These are phyloP conservation scores for Trididemnum nubilum DNA, from an alignment of 23 tunicate genomes.

Conservation along the genomic window DNA sequence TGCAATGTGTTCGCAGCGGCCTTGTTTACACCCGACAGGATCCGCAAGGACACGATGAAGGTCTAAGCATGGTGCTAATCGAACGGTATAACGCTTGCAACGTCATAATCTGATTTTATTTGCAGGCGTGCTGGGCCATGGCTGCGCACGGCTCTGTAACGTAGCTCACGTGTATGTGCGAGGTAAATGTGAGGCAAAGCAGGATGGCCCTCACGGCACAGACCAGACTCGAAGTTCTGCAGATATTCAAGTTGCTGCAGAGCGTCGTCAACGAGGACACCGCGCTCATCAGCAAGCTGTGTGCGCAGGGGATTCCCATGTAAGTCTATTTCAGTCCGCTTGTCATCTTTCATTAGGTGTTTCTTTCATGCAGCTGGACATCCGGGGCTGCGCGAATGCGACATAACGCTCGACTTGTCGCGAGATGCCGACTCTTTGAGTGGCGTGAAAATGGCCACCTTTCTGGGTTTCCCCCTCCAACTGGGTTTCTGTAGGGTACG, in stretches of 20 bases:
- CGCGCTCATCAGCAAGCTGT: constrained; percentile 56
- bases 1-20: too few species aligned
- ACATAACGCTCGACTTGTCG: too few species aligned
- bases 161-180: not conserved
- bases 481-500: too few species aligned
- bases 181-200: not conserved
- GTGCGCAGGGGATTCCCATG: constrained; percentile 89
- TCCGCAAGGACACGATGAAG: too few species aligned
- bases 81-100: too few species aligned
- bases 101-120: not conserved
- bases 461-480: too few species aligned
- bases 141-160: constrained; percentile 19
- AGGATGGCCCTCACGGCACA: constrained; percentile 86
- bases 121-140: not conserved
- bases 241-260: constrained; percentile 86
- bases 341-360: not conserved
- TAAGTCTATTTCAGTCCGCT: constrained; percentile 37
- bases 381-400: too few species aligned
- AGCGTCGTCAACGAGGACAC: constrained; percentile 68
- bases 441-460: too few species aligned
- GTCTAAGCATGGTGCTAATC: too few species aligned
- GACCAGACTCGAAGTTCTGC: constrained; percentile 77
- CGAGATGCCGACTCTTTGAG: too few species aligned
- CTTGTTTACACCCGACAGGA: too few species aligned
- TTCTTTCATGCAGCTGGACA: too few species aligned